Evolutionary conservation across 2,888 invertebrate species (phyloP).

Genomic region (Suillia variegata): DNA sequence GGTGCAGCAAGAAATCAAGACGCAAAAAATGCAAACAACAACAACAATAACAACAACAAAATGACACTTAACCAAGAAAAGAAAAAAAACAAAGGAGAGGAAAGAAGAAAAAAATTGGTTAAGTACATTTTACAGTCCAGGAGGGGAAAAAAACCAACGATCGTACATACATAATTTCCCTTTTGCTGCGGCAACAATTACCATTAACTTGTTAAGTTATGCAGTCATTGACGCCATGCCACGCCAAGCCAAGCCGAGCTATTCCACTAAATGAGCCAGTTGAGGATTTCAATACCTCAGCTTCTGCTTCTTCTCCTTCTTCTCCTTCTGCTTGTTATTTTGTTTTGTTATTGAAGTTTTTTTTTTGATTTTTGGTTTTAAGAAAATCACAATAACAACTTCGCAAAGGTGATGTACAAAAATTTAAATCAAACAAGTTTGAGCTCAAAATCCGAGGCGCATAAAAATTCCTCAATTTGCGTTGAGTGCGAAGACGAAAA

Average conservation of each 20-base stretch:
- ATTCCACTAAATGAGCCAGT: not conserved
- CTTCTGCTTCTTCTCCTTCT: too few relatives aligned
- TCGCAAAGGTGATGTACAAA: constrained; percentile 19
- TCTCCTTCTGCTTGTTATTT: too few relatives aligned
- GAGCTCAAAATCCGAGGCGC: constrained; percentile 26
- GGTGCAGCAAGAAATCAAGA: not conserved
- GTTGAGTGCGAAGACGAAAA: constrained; percentile 47
- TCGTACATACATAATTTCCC: not conserved
- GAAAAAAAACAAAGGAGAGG: not conserved
- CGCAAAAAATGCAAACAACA: not conserved
- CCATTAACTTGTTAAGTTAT: constrained; percentile 42
- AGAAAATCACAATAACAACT: constrained; percentile 35
- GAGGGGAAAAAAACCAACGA: not conserved
- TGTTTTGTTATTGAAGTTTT: too few relatives aligned
- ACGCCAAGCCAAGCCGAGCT: too few relatives aligned
- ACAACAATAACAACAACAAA: not conserved
- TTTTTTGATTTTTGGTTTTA: too few relatives aligned
- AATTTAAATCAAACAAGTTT: constrained; percentile 10
- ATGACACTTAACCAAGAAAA: not conserved
- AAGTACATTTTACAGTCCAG: not conserved
- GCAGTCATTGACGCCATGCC: constrained; percentile 43
- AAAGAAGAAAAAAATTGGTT: not conserved
- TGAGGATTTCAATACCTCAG: too few relatives aligned
- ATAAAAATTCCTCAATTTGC: constrained; percentile 45
- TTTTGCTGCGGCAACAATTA: not conserved